Evolutionary conservation across 2,888 invertebrate species (phyloP), one percentile per base, ranked within the genome.

Genomic region (Plutella xylostella): DNA sequence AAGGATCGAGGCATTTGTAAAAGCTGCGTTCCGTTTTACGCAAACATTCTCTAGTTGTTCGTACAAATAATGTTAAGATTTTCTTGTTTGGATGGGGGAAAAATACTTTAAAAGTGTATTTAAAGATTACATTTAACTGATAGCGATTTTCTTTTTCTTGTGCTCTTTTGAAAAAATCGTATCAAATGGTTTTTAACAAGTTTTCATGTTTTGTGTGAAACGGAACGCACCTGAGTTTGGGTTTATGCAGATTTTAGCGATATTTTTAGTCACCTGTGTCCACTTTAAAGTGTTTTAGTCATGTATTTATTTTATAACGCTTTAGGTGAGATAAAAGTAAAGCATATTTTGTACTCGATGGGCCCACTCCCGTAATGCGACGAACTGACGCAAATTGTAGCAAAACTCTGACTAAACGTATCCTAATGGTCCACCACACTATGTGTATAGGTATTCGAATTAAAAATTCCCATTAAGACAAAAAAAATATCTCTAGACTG

Each of bases 401-500:
- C 28, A 12, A n/a, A 3, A 28, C n/a, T n/a, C 28, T n/a, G 7
- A n/a, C n/a, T 28, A n/a, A 28, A n/a, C n/a, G 2, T 37, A 28
- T 28, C n/a, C 28, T 28, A 28, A 6, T 28, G 50, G 43, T 50
- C 50, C 51, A 45, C 45, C 48, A n/a, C n/a, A 44, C 43, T 45
- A 43, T 50, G 42, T 45, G 45, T 48, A 48, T 49, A 51, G 48
- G 50, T 35, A 22, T 43, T 43, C 22, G 19, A 33, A 33, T 43
- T 34, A 17, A 22, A 34, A 43, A 17, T 43, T 22, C 37, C 25
- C 25, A 37, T 14, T 33, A 48, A 51, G 50, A 55, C 50, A 50
- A 48, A 56, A 57, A 54, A 56, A 61, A 61, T 63, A 68, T 69
- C 68, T 25, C 66, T 63, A 72, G 73, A 72, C 75, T 72, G 72